These are phyloP conservation scores for Dichetophora obliterata DNA, from an alignment of 2,888 invertebrate species.

Conservation along the genomic window DNA sequence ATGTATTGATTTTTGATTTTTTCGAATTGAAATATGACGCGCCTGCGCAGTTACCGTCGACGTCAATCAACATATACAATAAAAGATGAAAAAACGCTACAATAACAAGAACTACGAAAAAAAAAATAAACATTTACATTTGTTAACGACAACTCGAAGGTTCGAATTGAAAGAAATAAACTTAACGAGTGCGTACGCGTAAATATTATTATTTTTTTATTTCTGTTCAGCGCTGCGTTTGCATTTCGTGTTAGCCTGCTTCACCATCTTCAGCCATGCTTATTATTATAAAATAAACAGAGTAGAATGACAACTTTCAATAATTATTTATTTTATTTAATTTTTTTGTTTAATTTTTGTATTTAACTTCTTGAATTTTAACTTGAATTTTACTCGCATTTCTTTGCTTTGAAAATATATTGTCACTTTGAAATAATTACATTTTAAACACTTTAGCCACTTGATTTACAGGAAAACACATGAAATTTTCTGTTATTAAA, in stretches of 20 bases:
- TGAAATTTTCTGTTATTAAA: not conserved
- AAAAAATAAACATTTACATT: conserved; percentile 35
- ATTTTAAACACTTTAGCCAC: not conserved
- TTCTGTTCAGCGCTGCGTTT: not conserved
- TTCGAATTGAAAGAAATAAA: conserved; percentile 20
- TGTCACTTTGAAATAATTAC: not conserved
- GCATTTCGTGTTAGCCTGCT: not conserved
- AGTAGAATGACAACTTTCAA: conserved; percentile 41
- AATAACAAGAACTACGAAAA: conserved; percentile 4
- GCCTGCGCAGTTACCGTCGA: not conserved
- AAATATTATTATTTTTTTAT: conserved; percentile 16
- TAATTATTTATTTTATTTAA: conserved; percentile 13
- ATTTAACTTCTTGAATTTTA: not conserved
- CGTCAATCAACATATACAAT: not conserved
- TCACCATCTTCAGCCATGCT: not conserved
- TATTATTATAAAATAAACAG: conserved; percentile 42
- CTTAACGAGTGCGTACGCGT: conserved; percentile 17
- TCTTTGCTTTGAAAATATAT: conserved; percentile 16
- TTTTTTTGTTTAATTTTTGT: not conserved
- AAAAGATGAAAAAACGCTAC: not conserved
- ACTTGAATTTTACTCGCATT: not conserved
- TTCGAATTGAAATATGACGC: not conserved
- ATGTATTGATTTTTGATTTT: not conserved
- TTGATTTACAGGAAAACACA: not conserved
- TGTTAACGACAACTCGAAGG: conserved; percentile 36